phyloP scores from a whole-genome alignment of 2,113 vertebrate species.

The Pao palembangensis region DNA sequence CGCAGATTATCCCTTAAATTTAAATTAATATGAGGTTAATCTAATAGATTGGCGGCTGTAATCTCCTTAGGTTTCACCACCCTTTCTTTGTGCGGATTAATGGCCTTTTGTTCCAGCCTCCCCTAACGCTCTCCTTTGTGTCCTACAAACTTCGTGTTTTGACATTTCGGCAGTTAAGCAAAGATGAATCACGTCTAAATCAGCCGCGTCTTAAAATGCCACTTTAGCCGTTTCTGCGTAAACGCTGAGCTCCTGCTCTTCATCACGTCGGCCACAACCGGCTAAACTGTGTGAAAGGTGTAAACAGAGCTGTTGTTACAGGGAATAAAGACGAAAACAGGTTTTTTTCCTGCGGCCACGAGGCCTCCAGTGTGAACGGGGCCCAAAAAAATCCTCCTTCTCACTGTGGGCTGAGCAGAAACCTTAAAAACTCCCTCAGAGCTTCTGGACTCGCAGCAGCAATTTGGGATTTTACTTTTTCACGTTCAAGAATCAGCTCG shows the following conservation, averaged over 20 bases:
- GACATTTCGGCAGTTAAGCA: background rate
- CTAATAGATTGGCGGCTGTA: constrained; percentile 57
- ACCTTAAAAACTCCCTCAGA: too few relatives aligned
- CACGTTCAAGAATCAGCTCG: too few relatives aligned
- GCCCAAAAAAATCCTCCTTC: too few relatives aligned
- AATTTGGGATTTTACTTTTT: too few relatives aligned
- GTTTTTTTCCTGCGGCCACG: too few relatives aligned
- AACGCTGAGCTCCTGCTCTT: background rate
- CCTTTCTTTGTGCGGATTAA: constrained; percentile 45
- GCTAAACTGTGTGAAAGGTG: background rate
- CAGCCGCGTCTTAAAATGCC: background rate
- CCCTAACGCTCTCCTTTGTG: background rate
- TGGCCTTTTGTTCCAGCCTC: constrained; percentile 42
- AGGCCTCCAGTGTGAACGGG: too few relatives aligned
- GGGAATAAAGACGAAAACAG: too few relatives aligned
- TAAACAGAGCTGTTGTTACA: background rate
- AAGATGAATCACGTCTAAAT: background rate
- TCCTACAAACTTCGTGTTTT: constrained; percentile 14
- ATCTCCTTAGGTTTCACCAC: constrained; percentile 53
- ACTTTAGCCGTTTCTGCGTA: background rate
- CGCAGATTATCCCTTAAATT: constrained; percentile 59
- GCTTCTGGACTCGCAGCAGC: too few relatives aligned
- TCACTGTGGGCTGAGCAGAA: too few relatives aligned
- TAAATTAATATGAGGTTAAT: constrained; percentile 59
- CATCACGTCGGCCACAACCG: background rate